Evolutionary conservation across 2,797 vertebrate species (phyloP).

Genomic region (Thamnophis elegans): DNA sequence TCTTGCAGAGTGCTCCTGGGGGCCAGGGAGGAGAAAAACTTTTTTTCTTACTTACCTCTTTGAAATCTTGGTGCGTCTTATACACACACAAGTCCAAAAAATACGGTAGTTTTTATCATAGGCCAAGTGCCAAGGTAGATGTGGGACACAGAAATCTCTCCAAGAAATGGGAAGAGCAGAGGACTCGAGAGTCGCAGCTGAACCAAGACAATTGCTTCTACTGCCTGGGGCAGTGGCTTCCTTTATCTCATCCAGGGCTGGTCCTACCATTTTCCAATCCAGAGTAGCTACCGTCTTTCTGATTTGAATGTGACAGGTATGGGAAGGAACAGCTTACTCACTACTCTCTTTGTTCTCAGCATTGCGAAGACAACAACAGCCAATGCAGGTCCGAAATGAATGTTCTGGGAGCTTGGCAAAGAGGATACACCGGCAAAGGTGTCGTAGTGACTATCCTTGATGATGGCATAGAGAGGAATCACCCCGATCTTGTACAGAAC

Average conservation of each 20-base stretch:
- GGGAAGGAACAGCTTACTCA: not conserved
- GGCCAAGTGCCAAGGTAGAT: not conserved
- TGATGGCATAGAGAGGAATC: slow-evolving; percentile 77
- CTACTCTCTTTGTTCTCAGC: slow-evolving; percentile 52
- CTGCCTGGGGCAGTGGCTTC: not conserved
- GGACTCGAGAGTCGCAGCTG: not conserved
- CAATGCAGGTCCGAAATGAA: slow-evolving; percentile 80
- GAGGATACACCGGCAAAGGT: slow-evolving; percentile 76
- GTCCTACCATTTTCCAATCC: not conserved
- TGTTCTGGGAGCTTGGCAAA: slow-evolving; percentile 75
- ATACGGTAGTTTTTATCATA: not conserved
- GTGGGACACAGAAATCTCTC: not conserved
- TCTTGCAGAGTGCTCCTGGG: too few relatives aligned
- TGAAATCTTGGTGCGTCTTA: too few relatives aligned
- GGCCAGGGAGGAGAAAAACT: too few relatives aligned
- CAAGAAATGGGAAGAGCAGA: not conserved
- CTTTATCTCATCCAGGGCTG: not conserved
- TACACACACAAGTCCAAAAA: too few relatives aligned
- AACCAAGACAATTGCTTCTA: not conserved
- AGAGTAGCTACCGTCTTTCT: not conserved
- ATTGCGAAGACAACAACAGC: slow-evolving; percentile 71
- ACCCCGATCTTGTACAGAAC: slow-evolving; percentile 77
- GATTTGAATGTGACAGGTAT: not conserved
- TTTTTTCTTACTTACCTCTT: too few relatives aligned
- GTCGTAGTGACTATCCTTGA: slow-evolving; percentile 79